These are phyloP conservation scores for Holothuria leucospilota DNA, from an alignment of 53 echinoderm and acorn worm genomes.

Conservation along the genomic window DNA sequence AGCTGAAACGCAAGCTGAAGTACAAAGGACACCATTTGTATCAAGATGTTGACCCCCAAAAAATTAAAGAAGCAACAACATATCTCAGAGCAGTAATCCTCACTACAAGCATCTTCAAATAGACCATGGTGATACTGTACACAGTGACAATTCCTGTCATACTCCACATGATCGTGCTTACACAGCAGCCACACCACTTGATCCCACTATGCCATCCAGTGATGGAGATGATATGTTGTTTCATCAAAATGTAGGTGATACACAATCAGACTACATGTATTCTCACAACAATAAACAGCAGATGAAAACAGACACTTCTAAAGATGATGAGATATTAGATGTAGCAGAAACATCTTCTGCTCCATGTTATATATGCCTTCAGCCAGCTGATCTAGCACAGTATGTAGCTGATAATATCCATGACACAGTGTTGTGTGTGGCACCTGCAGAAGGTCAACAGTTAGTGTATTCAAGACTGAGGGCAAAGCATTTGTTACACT, in stretches of 20 bases:
- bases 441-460: constrained; percentile 77
- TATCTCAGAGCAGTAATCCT: background rate
- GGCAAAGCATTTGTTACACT: constrained; percentile 66
- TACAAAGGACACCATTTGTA: constrained; percentile 13
- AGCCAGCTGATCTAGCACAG: constrained; percentile 68
- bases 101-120: background rate
- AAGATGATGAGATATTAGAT: no score
- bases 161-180: no score
- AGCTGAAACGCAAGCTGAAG: constrained; percentile 14
- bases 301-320: no score
- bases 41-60: background rate
- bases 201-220: no score
- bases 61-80: background rate
- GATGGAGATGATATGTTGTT: no score
- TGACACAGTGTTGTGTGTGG: constrained; percentile 64
- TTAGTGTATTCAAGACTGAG: constrained; percentile 64
- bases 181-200: no score
- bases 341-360: background rate
- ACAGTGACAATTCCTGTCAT: no score
- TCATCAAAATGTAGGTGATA: no score
- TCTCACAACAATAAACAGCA: no score
- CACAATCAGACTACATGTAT: no score
- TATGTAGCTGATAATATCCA: constrained; percentile 50
- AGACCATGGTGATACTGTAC: no score
- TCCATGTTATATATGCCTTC: constrained; percentile 42